These are phyloP conservation scores for Ostrea edulis DNA, from an alignment of 1,140 invertebrate species.

Conservation along the genomic window DNA sequence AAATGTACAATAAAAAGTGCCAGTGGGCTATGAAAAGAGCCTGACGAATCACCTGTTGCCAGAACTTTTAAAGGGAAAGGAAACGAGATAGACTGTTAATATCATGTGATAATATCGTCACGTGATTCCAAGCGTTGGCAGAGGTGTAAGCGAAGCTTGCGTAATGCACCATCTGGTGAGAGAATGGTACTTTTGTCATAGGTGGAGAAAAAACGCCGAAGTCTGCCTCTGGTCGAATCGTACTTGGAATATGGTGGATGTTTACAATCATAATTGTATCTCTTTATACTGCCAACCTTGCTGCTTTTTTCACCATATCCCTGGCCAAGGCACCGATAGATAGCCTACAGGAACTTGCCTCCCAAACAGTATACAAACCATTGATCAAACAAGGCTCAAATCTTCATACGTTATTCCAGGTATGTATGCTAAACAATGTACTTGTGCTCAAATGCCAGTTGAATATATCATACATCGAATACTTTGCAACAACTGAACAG, in stretches of 20 bases:
- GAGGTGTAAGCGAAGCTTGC: no score
- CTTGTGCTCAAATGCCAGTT: no score
- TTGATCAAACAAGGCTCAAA: conserved; percentile 62
- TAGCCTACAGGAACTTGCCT: conserved; percentile 91
- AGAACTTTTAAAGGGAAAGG: no score
- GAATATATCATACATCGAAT: no score
- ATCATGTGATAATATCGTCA: no score
- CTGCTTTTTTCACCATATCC: conserved; percentile 89
- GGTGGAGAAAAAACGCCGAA: conserved; percentile 55
- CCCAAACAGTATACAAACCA: conserved; percentile 88
- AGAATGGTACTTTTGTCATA: conserved; percentile 78
- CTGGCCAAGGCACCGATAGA: conserved; percentile 57
- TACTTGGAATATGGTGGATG: conserved; percentile 95
- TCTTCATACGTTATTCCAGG: conserved; percentile 61
- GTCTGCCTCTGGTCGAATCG: conserved; percentile 54
- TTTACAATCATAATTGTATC: conserved; percentile 98
- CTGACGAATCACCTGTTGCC: no score
- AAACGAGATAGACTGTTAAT: no score
- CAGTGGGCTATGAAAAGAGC: no score
- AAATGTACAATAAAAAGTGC: no score
- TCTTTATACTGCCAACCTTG: conserved; percentile 97
- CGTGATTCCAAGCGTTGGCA: no score
- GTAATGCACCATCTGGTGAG: neutral
- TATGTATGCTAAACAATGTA: neutral
- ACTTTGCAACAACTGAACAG: no score